Evolutionary conservation across 2,888 invertebrate species (phyloP), one percentile per base, ranked within the genome.

Genomic region (Epirrita christyi): DNA sequence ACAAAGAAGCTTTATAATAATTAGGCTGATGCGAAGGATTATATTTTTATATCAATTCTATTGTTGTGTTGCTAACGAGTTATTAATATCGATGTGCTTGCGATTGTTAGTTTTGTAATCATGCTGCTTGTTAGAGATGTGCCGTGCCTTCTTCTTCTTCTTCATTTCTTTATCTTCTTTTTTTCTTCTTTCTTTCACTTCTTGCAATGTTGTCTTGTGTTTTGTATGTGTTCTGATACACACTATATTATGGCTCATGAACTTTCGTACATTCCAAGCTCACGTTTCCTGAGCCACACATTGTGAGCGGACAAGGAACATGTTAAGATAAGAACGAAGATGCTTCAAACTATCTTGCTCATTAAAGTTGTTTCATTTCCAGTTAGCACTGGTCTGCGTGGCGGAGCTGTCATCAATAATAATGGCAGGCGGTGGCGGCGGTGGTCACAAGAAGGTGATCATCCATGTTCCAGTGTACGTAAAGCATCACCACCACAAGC

Each of bases 381-480:
- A 90, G 91, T 73, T 89, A 67, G 81, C 73, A 32, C 67, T 86
- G 48, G 77, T 85, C 55, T 93, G 83, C 72, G 83, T 81, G 74
- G 88, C 81, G 41, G 86, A 71, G 80, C 78, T 86, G 63, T 70
- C 75, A 63, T 80, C 71, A 70, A 78, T 83, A 71, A 85, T 81
- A 58, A 71, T 71, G 62, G 89, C 88, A 0, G 92, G 86, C 1
- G 93, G 93, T 14, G 88, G 92, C 60, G 93, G 93, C 56, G 93
- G 93, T 46, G 83, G 86, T 34, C 94, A 95, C 81, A 95, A 95
- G 73, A 95, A 95, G 73, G 95, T 96, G 65, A 93, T 96, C 72
- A 96, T 96, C 79, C 96, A 96, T 85, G 96, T 96, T 47, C 96
- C 96, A 0, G 93, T 95, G 80, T 95, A 95, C 81, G 93, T 96